Evolutionary conservation across 2,113 vertebrate species (phyloP).

Genomic region (Pitta sordida): DNA sequence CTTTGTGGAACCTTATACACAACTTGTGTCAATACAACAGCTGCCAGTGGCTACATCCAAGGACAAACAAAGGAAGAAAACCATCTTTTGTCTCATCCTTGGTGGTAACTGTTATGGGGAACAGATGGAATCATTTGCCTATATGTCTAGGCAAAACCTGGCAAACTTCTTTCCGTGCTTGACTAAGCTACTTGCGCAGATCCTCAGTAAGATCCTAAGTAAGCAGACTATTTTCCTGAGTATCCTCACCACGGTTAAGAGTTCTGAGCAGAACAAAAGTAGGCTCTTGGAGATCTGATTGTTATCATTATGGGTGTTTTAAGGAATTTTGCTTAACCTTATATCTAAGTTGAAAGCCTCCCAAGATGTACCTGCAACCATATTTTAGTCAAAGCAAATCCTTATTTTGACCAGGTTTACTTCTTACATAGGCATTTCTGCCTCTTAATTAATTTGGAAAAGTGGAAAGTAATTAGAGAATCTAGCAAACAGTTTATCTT

Average conservation of each 20-base stretch:
- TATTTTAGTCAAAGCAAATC: not conserved
- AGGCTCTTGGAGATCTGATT: not conserved
- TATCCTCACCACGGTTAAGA: not conserved
- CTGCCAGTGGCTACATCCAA: not conserved
- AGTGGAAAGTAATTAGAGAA: not conserved
- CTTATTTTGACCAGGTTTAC: not conserved
- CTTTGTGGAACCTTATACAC: not conserved
- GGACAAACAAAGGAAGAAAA: not conserved
- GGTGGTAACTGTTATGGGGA: not conserved
- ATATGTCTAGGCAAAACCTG: not conserved
- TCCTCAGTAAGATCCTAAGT: not conserved
- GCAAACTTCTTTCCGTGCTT: not conserved
- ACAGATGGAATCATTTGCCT: not conserved
- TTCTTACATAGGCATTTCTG: not conserved
- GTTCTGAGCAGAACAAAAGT: not conserved
- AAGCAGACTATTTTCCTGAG: not conserved
- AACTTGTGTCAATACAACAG: not conserved
- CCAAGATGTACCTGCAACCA: not conserved
- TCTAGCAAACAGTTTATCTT: not conserved
- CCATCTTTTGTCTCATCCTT: not conserved
- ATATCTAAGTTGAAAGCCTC: not conserved
- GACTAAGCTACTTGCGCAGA: not conserved
- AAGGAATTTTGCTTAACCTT: not conserved
- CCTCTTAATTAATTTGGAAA: not conserved
- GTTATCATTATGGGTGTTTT: not conserved